A percentile compares a stretch with the other conserved stretches of the same genome.
These are phyloP conservation scores for Octomys mimax DNA, from an alignment of 2,797 vertebrate genomes.

Conservation along the genomic window DNA sequence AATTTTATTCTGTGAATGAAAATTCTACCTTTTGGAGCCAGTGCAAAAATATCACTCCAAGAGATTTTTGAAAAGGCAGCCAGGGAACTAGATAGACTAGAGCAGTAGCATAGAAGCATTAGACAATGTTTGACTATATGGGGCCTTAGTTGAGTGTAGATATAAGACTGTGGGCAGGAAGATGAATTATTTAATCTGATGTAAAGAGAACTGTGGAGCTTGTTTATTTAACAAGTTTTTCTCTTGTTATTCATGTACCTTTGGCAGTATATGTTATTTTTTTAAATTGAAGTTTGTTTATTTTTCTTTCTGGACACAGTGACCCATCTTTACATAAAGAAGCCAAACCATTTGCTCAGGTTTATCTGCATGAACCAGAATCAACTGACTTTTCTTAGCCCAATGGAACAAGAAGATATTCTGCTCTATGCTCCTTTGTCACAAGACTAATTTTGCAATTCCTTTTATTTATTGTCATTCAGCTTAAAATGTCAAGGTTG, in stretches of 20 bases:
- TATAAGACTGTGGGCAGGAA: neutral
- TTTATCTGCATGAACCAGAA: constrained; percentile 42
- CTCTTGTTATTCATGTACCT: neutral
- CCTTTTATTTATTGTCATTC: constrained; percentile 66
- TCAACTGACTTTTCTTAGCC: constrained; percentile 12
- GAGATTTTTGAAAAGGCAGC: constrained; percentile 23
- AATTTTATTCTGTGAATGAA: constrained; percentile 36
- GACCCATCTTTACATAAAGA: neutral
- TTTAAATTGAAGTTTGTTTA: constrained; percentile 15
- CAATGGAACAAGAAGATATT: constrained; percentile 40
- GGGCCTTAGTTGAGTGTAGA: constrained; percentile 41
- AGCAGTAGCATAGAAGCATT: neutral
- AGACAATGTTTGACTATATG: constrained; percentile 20
- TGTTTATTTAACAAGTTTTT: constrained; percentile 15
- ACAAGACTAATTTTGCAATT: constrained; percentile 56
- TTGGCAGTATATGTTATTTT: neutral
- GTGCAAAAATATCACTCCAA: constrained; percentile 49
- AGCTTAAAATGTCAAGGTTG: constrained; percentile 65
- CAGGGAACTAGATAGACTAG: constrained; percentile 13
- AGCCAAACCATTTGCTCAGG: neutral
- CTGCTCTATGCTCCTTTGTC: constrained; percentile 37
- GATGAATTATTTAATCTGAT: constrained; percentile 1
- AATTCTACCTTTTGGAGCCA: constrained; percentile 26
- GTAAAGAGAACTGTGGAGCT: constrained; percentile 51
- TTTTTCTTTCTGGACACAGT: constrained; percentile 48